Evolutionary conservation across 2,113 vertebrate species (phyloP), one percentile per base, ranked within the genome.

Genomic region (Campylomormyrus tamandua): DNA sequence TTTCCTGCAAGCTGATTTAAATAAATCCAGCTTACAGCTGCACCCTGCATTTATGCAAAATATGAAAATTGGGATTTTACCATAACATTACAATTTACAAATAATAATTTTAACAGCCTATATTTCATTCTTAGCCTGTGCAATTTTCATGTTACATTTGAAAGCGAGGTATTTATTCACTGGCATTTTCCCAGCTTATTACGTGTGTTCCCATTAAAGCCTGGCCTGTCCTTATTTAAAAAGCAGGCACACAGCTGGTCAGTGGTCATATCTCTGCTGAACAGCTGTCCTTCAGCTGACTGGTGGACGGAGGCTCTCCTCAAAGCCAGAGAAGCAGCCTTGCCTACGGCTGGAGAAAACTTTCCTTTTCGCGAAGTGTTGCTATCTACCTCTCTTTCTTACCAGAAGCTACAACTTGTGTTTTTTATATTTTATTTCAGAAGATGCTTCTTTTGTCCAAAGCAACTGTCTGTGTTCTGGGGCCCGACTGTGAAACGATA

Each of bases 41-140:
- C 39, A 80, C 74, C 74, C 74, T 80, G 74, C 74, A 80, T 80
- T 80, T 80, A 80, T 80, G 35, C 35, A 80, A 42, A 80, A 39
- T 15, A 80, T 17, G 17, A 42, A 80, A 80, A 80, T 80, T 35
- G 17, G 13, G 35, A 80, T 42, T 80, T 80, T 80, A 80, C 35
- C 31, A 42, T 42, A 19, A 80, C 31, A 42, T 42, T 80, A 42
- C 74, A 80, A 42, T 80, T 80, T 80, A 17, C 74, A 80, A 39
- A 80, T 80, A 42, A 80, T 80, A 42, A 80, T 80, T 80, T 80
- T 80, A 80, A 80, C 74, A 80, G 74, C 74, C 35, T 80, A 80
- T 80, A 39, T 80, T 80, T 80, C 74, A 80, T 80, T 80, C 74
- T 70, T 70, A 70, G 62, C 62, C 62, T 80, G 74, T 80, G 31